Percentiles rank a stretch among this genome's conserved stretches.
phyloP scores from a whole-genome alignment of 2,888 invertebrate species.

The Lochmaea crataegi region DNA sequence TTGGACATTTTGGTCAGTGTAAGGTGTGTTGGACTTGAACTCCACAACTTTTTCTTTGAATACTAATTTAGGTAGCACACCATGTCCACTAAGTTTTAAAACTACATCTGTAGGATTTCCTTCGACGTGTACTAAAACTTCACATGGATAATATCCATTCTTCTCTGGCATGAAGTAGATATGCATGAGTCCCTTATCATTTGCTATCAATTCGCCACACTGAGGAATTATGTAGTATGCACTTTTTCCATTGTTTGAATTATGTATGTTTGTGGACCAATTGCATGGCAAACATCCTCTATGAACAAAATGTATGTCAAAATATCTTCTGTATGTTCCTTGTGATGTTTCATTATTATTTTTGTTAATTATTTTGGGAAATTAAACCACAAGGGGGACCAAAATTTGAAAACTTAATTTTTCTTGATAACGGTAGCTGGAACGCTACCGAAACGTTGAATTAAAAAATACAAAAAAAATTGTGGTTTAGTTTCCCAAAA shows the following conservation, averaged over 20 bases:
- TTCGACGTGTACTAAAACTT: slow-evolving; percentile 63
- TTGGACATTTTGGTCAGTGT: slow-evolving; percentile 69
- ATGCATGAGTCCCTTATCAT: slow-evolving; percentile 67
- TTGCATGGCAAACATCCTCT: slow-evolving; percentile 71
- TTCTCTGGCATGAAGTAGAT: slow-evolving; percentile 70
- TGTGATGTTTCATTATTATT: too few relatives aligned
- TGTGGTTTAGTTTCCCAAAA: too few relatives aligned
- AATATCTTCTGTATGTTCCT: too few relatives aligned
- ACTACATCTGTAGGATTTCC: slow-evolving; percentile 65
- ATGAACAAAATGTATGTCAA: slow-evolving; percentile 39
- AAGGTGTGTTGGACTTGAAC: slow-evolving; percentile 75
- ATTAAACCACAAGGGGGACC: too few relatives aligned
- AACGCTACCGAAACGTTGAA: too few relatives aligned
- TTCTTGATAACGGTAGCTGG: too few relatives aligned
- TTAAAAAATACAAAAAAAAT: too few relatives aligned
- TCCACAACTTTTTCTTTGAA: slow-evolving; percentile 67
- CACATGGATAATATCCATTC: slow-evolving; percentile 62
- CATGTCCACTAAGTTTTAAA: slow-evolving; percentile 68
- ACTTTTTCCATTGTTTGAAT: slow-evolving; percentile 50
- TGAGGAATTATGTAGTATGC: slow-evolving; percentile 58
- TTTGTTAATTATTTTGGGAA: too few relatives aligned
- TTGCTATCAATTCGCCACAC: slow-evolving; percentile 67
- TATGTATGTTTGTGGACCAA: slow-evolving; percentile 68
- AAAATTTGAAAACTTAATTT: too few relatives aligned
- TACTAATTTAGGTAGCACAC: slow-evolving; percentile 68